Evolutionary conservation across 2,797 vertebrate species (phyloP), one percentile per base, ranked within the genome.

Genomic region (Neosalanx taihuensis): DNA sequence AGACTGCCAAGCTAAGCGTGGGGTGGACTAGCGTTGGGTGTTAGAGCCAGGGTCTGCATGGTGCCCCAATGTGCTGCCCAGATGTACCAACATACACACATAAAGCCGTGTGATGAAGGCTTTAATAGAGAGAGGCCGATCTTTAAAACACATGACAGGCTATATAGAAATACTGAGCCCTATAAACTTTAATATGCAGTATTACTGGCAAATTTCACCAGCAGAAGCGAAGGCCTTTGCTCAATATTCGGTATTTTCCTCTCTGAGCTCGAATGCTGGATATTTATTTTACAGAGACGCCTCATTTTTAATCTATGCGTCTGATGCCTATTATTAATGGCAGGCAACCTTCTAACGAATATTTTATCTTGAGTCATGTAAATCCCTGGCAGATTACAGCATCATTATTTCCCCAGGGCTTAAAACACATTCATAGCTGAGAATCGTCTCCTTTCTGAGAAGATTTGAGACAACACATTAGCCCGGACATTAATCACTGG

Each of bases 51-150:
- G 79, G 81, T 82, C 81, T 67, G 63, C 71, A 79, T 79, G 82
- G 81, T 69, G 83, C 81, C 87, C 86, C 69, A 90, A 90, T 84
- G 80, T 79, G 83, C 79, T 75, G 74, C 79, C 90, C 90, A 92
- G 90, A 91, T 92, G 91, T 90, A 89, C 84, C 86, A 82, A 82
- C 87, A 85, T 82, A 77, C 80, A 85, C 78, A 9, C 83, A 89
- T 89, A 88, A 91, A 90, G 81, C 83, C 77, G 81, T 83, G 86
- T 58, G 86, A 87, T 85, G 88, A 90, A 87, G 85, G 83, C 77
- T 92, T 91, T 89, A 90, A 90, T 87, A 83, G 86, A 87, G 83
- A 83, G 84, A 79, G 84, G 72, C 85, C 85, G 72, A 72, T 78
- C 81, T 84, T 85, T 87, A 88, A 88, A 89, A 84, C 84, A 77